Base-by-base conservation (phyloP, 1,140 invertebrate species). In the Trichonephila inaurata region DNA sequence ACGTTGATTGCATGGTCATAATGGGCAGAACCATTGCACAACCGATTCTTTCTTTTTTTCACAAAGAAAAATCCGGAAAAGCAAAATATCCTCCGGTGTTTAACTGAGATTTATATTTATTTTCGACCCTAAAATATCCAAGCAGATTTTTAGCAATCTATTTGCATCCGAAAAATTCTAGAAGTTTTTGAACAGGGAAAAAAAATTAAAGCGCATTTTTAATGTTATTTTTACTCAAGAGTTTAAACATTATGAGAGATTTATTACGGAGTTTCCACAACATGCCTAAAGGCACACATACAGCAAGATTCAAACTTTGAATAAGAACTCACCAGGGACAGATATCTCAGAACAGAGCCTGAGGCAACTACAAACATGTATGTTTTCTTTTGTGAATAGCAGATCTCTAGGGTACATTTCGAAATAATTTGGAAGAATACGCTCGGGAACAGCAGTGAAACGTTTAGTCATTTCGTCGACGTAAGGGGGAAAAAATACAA, bases 201-300 rank as follows among this genome's bases (percentile, higher is more conserved):
- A 51, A 51, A 51, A 51, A 7, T 12, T 51, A 51, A 60, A 33
- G 16, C 10, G 18, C 5, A 5, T 24, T 33, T 33, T 40, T 18
- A 21, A 90, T 61, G 24, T 77, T 77, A 58, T 85, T 91, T 85
- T 81, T 81, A 28, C 58, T 89, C 61, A 72, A 91, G 72, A 83
- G 81, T 85, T 90, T 85, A 91, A 91, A 91, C 90, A 91, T 91
- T 91, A 91, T 85, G 58, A 91, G 90, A 91, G 77, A 91, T 91
- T 91, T 91, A 91, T 91, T 85, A 24, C 72, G 10, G 14, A 58
- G 51, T 83, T 83, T 85, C 81, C 77, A 91, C 90, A 91, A 24
- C 61, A 40, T n/a, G 81, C 81, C 61, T n/a, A 14, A 51, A 40
- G 90, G 24, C 62, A 62, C 5, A 44, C 61, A 60, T 51, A 85